Percentiles rank a stretch among this genome's conserved stretches.
Evolutionary conservation across 2,113 vertebrate genomes (phyloP).

Genomic region (Triplophysa tibetana): DNA sequence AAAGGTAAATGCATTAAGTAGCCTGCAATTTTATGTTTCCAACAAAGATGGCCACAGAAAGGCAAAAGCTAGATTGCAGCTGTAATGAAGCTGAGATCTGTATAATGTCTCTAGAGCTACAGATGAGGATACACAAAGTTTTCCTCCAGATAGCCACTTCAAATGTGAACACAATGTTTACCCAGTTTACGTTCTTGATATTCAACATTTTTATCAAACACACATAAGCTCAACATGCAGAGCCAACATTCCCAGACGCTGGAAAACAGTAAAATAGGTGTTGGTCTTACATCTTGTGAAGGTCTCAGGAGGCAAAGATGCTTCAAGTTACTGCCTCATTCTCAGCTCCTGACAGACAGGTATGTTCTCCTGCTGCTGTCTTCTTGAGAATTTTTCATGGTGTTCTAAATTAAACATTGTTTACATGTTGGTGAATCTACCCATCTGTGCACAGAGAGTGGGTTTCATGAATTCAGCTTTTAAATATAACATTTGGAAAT

Average conservation of each 20-base stretch:
- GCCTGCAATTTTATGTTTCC: too few species aligned
- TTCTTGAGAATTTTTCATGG: constrained; percentile 10
- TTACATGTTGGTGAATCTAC: neutral
- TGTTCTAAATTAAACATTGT: constrained; percentile 28
- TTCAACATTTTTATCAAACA: neutral
- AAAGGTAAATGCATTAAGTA: too few species aligned
- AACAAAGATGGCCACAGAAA: neutral
- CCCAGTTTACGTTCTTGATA: neutral
- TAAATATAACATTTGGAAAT: constrained; percentile 17
- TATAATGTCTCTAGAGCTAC: too few species aligned
- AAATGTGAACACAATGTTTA: too few species aligned
- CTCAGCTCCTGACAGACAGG: constrained; percentile 8
- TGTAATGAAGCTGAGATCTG: too few species aligned
- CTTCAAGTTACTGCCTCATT: constrained; percentile 18
- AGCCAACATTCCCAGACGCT: neutral
- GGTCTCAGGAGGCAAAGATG: neutral
- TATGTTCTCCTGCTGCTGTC: constrained; percentile 9
- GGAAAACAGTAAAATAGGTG: neutral
- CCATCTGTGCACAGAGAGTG: neutral
- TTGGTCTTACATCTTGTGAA: neutral
- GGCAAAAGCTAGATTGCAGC: neutral
- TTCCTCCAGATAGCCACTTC: too few species aligned
- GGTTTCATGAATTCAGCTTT: neutral
- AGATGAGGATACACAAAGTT: too few species aligned
- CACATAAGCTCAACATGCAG: neutral